Percentiles rank a stretch among this genome's conserved stretches.
Conservation (phyloP, 2,113 vertebrate genomes). For the Bambusicola thoracicus region DNA sequence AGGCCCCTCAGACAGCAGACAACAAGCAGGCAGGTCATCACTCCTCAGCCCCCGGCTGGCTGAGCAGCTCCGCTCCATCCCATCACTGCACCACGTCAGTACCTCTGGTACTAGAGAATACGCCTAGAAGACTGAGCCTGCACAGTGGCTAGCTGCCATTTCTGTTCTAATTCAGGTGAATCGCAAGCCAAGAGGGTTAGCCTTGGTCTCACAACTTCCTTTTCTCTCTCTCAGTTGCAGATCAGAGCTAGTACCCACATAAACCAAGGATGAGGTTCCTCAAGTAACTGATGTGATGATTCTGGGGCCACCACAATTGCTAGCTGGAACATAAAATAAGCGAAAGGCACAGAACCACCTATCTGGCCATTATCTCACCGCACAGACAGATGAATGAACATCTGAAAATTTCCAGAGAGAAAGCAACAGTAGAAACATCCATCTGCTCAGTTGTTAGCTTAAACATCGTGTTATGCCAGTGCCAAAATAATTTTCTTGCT, state of each 20-base stretch:
- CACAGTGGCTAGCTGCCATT: neutral
- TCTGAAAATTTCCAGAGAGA: neutral
- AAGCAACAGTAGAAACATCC: neutral
- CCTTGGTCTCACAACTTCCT: neutral
- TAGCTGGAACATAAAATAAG: neutral
- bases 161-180: neutral
- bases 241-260: neutral
- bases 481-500: conserved; percentile 41
- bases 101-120: neutral
- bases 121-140: neutral
- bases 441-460: neutral
- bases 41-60: neutral
- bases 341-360: neutral
- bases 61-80: neutral
- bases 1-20: neutral
- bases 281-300: neutral
- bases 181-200: neutral
- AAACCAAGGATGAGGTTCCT: neutral
- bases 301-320: neutral
- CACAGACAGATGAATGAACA: neutral
- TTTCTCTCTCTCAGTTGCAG: fast-evolving
- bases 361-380: neutral
- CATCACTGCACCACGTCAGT: fast-evolving
- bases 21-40: neutral
- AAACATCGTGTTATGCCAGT: neutral